Percentiles rank a stretch among this genome's conserved stretches.
Conservation (phyloP, 37 sponge, comb jelly and placozoan species). For the Geodia barretti region DNA sequence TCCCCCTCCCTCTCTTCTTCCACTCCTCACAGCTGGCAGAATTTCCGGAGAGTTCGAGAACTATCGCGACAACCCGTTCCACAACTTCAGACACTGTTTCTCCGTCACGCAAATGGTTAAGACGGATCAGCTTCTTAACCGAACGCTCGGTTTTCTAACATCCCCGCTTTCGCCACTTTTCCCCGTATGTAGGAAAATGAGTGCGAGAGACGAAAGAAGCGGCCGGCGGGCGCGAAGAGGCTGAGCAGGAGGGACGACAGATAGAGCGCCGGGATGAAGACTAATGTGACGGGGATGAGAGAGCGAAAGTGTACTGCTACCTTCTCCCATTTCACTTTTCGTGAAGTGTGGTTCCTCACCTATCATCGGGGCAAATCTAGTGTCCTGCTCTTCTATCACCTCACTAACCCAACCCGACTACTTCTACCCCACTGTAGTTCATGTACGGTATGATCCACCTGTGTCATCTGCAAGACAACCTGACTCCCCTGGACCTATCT, state of each 20-base stretch:
- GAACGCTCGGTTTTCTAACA: too few species aligned
- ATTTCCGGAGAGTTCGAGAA: constrained; percentile 77
- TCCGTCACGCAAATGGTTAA: constrained; percentile 86
- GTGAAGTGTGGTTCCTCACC: neutral
- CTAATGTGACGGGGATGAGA: too few species aligned
- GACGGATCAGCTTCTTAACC: too few species aligned
- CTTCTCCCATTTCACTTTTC: neutral
- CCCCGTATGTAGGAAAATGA: neutral
- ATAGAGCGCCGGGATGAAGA: too few species aligned
- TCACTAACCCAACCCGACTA: neutral
- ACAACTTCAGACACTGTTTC: constrained; percentile 94
- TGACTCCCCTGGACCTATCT: constrained; percentile 57
- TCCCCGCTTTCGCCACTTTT: too few species aligned
- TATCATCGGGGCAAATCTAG: neutral
- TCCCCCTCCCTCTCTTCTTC: too few species aligned
- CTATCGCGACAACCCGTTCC: constrained; percentile 89
- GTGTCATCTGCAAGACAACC: constrained; percentile 46
- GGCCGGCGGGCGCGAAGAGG: too few species aligned
- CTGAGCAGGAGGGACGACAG: too few species aligned
- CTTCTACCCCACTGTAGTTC: neutral
- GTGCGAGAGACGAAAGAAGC: neutral
- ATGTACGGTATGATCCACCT: constrained; percentile 91
- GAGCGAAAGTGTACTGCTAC: too few species aligned
- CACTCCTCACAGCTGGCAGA: constrained; percentile 28
- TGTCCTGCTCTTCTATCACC: neutral